Percentiles rank a stretch among this genome's conserved stretches.
Evolutionary conservation across 2,797 vertebrate genomes (phyloP).

Genomic region (Chaetodon trifasciatus): DNA sequence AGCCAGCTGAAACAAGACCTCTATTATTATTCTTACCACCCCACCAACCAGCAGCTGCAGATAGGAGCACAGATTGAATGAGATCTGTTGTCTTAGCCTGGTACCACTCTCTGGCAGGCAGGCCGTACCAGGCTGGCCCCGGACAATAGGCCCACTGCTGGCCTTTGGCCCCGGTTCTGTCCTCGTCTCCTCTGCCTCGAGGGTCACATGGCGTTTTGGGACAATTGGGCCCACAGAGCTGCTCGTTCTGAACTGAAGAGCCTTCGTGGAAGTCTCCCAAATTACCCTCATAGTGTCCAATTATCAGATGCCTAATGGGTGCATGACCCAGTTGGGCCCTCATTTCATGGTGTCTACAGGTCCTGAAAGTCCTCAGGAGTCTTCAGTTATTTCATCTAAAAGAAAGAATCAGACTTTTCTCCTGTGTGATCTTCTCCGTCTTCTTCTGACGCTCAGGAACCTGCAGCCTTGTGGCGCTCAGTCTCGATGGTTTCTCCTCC

Average conservation of each 20-base stretch:
- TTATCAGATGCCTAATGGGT: conserved; percentile 43
- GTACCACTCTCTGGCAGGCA: conserved; percentile 77
- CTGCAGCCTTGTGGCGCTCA: not conserved
- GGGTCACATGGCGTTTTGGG: conserved; percentile 75
- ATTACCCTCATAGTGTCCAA: conserved; percentile 61
- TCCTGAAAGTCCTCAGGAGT: conserved; percentile 20
- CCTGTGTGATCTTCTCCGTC: not conserved
- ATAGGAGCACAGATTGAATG: conserved; percentile 74
- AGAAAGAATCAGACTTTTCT: not conserved
- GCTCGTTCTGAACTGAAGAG: conserved; percentile 36
- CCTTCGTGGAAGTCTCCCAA: conserved; percentile 52
- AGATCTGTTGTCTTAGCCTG: conserved; percentile 81
- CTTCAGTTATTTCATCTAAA: conserved; percentile 9
- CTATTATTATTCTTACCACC: conserved; percentile 74
- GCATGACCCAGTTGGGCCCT: conserved; percentile 28
- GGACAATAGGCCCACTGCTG: conserved; percentile 82
- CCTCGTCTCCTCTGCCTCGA: conserved; percentile 51
- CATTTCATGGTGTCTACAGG: conserved; percentile 24
- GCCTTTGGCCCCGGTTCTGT: conserved; percentile 63
- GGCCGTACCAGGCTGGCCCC: conserved; percentile 74
- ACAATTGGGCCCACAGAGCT: conserved; percentile 57
- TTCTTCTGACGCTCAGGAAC: not conserved
- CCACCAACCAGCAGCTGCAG: conserved; percentile 80
- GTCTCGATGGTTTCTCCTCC: not conserved
- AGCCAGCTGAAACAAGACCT: conserved; percentile 74